Conservation (phyloP, 1,140 invertebrate species). For the Maniola jurtina region DNA sequence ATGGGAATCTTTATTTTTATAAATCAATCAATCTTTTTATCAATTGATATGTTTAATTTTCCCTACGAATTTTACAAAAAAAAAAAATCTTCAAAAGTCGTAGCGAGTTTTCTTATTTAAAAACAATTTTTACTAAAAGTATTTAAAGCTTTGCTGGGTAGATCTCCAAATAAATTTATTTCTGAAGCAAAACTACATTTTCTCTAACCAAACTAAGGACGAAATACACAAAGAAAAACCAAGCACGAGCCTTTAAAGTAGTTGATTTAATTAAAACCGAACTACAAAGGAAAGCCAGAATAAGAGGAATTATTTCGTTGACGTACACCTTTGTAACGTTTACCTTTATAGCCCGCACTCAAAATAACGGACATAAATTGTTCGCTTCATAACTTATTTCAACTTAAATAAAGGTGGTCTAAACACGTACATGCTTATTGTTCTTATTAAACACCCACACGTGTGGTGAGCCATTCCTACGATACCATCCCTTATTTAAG, state of each 20-base stretch:
- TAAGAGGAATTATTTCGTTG: slow-evolving; percentile 3
- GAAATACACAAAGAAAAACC: not conserved
- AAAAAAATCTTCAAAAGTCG: too few relatives aligned
- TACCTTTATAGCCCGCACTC: not conserved
- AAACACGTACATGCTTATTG: not conserved
- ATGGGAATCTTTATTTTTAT: too few relatives aligned
- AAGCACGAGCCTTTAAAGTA: not conserved
- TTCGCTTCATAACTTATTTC: slow-evolving; percentile 1
- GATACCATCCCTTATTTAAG: too few relatives aligned
- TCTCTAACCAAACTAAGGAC: too few relatives aligned
- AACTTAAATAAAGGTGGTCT: not conserved
- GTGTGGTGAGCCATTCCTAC: not conserved
- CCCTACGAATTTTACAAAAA: too few relatives aligned
- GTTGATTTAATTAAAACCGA: slow-evolving; percentile 10
- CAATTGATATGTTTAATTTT: too few relatives aligned
- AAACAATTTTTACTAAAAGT: too few relatives aligned
- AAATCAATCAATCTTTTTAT: too few relatives aligned
- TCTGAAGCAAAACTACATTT: too few relatives aligned
- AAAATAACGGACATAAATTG: slow-evolving; percentile 1
- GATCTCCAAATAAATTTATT: too few relatives aligned
- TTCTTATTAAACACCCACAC: not conserved
- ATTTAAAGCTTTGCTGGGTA: too few relatives aligned
- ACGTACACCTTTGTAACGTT: slow-evolving; percentile 10
- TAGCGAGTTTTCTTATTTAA: too few relatives aligned
- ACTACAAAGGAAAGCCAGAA: not conserved